Conservation (phyloP, 2,113 vertebrate species). For the Murina feae region DNA sequence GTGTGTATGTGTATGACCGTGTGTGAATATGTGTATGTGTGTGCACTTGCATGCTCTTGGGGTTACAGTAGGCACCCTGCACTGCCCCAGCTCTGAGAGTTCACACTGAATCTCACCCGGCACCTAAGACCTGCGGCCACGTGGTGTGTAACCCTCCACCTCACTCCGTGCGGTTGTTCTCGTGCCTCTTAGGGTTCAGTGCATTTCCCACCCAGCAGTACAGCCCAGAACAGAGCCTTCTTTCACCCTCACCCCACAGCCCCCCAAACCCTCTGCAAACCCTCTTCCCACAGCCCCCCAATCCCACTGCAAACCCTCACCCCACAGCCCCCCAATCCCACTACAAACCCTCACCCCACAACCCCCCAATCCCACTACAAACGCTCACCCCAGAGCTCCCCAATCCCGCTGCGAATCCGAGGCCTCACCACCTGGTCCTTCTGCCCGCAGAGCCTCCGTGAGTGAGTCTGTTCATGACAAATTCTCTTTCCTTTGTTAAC, state of each 20-base stretch:
- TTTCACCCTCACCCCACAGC: accelerated
- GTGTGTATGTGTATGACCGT: neutral
- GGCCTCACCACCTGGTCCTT: no score
- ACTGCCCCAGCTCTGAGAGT: neutral
- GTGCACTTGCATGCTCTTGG: accelerated
- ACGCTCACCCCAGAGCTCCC: accelerated
- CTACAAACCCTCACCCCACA: no score
- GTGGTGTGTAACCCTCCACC: accelerated
- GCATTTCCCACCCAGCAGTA: accelerated
- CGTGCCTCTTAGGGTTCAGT: accelerated
- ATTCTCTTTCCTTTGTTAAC: neutral
- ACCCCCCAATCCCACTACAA: no score
- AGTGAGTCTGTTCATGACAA: neutral
- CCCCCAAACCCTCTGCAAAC: no score
- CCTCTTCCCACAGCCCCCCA: neutral
- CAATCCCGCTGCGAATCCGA: neutral
- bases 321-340: neutral
- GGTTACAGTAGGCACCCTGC: accelerated
- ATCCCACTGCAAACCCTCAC: no score
- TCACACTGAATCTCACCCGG: neutral
- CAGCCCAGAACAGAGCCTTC: no score
- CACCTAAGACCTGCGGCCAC: accelerated
- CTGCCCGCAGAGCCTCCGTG: no score
- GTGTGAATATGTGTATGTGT: neutral
- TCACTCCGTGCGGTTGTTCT: accelerated